These are phyloP conservation scores for Actinia equina DNA, from an alignment of 64 coral and sea anemone genomes.

Conservation along the genomic window DNA sequence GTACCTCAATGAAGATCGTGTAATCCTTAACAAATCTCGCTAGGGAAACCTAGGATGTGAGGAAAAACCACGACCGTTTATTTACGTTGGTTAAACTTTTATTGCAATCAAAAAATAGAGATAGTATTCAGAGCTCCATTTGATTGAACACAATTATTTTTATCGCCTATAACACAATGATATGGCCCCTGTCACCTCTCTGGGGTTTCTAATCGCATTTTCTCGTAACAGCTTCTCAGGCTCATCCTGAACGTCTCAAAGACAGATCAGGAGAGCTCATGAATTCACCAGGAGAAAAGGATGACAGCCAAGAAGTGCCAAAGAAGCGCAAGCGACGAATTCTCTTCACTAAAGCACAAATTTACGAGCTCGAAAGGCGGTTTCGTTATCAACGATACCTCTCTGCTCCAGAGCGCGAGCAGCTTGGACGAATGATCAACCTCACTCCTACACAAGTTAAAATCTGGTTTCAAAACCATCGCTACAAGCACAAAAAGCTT, in stretches of 20 bases:
- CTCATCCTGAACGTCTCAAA: slow-evolving; percentile 68
- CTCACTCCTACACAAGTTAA: slow-evolving; percentile 90
- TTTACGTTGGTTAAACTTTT: background rate
- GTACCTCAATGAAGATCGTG: slow-evolving; percentile 13
- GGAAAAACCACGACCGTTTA: background rate
- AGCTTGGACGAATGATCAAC: slow-evolving; percentile 84
- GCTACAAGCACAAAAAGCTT: slow-evolving; percentile 95
- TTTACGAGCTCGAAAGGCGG: slow-evolving; percentile 89
- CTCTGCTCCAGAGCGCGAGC: slow-evolving; percentile 85
- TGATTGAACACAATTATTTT: slow-evolving; percentile 16
- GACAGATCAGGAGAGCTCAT: slow-evolving; percentile 44
- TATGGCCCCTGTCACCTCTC: slow-evolving; percentile 27
- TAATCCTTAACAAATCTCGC: slow-evolving; percentile 20
- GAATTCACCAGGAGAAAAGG: slow-evolving; percentile 45
- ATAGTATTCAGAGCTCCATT: background rate
- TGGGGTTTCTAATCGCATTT: slow-evolving; percentile 50
- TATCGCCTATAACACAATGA: slow-evolving; percentile 9
- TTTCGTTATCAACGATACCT: slow-evolving; percentile 92
- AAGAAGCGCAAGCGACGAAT: slow-evolving; percentile 89
- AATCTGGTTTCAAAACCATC: slow-evolving; percentile 97
- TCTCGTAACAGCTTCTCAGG: slow-evolving; percentile 58
- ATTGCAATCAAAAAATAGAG: background rate
- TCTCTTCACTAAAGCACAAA: slow-evolving; percentile 90
- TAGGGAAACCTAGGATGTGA: background rate
- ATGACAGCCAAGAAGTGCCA: slow-evolving; percentile 50